Base-by-base conservation (phyloP, 1,140 invertebrate species). In the Reticulitermes speratus region DNA sequence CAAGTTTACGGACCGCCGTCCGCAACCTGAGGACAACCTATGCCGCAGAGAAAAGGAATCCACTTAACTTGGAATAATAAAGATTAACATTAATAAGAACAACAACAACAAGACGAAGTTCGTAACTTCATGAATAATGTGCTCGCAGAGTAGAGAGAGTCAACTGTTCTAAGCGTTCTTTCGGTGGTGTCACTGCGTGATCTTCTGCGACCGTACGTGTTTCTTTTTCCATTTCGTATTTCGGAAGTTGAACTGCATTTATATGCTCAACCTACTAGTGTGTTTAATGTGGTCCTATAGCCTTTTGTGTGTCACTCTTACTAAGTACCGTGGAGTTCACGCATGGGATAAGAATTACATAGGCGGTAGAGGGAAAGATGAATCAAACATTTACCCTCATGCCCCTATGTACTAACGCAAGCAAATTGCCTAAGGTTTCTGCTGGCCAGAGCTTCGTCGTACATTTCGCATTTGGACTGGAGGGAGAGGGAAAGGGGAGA, bases 401-500 rank as follows among this genome's bases (percentile, higher is more conserved):
- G 65, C 65, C 65, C 65, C 65, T 75, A 75, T 75, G 65, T 75
- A 75, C 65, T 75, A 75, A 75, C 65, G 65, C 65, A 75, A 75
- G 65, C 65, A 75, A 75, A 75, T 75, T 75, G 65, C 65, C 65
- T 25, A 75, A 75, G 65, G 65, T 75, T 75, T 75, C 65, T 75
- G 14, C 65, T 75, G 65, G 65, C 65, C 65, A 75, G 65, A 75
- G 65, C 65, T 75, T 9, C 65, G n/a, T 75, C 65, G 65, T 75
- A 30, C 65, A 75, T 75, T 75, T 75, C 65, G 65, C 65, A 75
- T 75, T 75, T 75, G 65, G 2, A 75, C 25, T 75, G 65, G 65
- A 75, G 65, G 65, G 14, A 9, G 7, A 25, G 30, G 65, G 65
- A n/a, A 25, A 25, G n/a, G 25, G n/a, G n/a, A 75, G 65, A 75